phyloP scores from a whole-genome alignment of 2,888 invertebrate species.

The Andricus quercusramuli region DNA sequence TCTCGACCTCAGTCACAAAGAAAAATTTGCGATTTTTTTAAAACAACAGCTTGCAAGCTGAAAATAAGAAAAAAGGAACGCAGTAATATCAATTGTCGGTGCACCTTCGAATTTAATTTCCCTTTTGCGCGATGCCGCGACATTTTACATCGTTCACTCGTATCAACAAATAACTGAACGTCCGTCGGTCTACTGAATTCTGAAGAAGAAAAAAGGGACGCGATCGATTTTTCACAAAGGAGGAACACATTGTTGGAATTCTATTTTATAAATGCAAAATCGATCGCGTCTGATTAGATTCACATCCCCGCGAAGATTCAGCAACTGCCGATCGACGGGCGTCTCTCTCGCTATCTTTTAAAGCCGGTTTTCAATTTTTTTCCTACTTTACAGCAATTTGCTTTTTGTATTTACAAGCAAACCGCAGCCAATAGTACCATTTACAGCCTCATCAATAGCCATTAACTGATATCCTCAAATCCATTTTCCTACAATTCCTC shows the following conservation, averaged over 20 bases:
- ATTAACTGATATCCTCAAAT: neutral
- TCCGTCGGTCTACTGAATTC: slow-evolving; percentile 56
- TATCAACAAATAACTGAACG: slow-evolving; percentile 51
- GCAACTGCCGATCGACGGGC: slow-evolving; percentile 63
- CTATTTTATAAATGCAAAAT: slow-evolving; percentile 27
- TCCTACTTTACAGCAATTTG: slow-evolving; percentile 43
- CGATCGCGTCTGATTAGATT: slow-evolving; percentile 33
- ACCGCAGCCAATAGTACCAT: slow-evolving; percentile 46
- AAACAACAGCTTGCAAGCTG: slow-evolving; percentile 49
- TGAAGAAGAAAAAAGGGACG: neutral
- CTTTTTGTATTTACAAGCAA: neutral
- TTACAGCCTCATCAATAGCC: slow-evolving; percentile 24
- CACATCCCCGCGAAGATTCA: slow-evolving; percentile 59
- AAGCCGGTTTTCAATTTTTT: slow-evolving; percentile 46
- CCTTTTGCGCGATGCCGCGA: slow-evolving; percentile 48
- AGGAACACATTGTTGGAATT: slow-evolving; percentile 5
- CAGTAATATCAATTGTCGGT: slow-evolving; percentile 59
- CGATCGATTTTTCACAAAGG: slow-evolving; percentile 4
- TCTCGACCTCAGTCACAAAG: slow-evolving; percentile 46
- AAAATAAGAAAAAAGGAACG: slow-evolving; percentile 62
- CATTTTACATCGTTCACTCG: slow-evolving; percentile 64
- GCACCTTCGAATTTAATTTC: slow-evolving; percentile 56
- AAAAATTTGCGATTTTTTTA: slow-evolving; percentile 54
- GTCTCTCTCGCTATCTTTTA: slow-evolving; percentile 56
- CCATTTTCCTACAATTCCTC: slow-evolving; percentile 43